These are phyloP conservation scores for Sebastes dallii DNA, from an alignment of 2,797 vertebrate genomes.

Conservation along the genomic window DNA sequence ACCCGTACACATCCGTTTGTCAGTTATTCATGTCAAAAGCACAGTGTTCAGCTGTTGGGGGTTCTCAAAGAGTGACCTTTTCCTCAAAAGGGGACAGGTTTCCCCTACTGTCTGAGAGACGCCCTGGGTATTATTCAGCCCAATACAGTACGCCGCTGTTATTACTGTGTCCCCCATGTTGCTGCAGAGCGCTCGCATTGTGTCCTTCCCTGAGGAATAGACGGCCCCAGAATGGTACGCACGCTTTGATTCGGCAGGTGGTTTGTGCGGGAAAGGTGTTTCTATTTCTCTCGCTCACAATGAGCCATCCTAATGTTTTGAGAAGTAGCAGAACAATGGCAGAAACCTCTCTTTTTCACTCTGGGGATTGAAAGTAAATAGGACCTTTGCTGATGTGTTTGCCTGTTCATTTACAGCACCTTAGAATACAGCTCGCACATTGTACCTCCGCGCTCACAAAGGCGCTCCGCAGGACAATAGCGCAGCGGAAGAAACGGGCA, in stretches of 20 bases:
- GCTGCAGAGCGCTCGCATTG: conserved; percentile 44
- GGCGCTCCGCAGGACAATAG: conserved; percentile 65
- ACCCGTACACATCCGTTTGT: conserved; percentile 62
- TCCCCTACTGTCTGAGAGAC: conserved; percentile 35
- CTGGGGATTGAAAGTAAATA: conserved; percentile 54
- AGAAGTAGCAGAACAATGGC: conserved; percentile 60
- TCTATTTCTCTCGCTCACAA: conserved; percentile 47
- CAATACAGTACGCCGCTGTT: conserved; percentile 14
- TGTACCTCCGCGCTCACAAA: conserved; percentile 56
- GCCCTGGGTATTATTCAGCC: conserved; percentile 48
- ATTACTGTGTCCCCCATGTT: conserved; percentile 45
- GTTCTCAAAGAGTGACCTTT: conserved; percentile 69
- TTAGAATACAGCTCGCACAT: conserved; percentile 38
- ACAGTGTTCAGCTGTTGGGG: conserved; percentile 60
- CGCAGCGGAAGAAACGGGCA: conserved; percentile 31
- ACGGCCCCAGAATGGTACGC: conserved; percentile 4
- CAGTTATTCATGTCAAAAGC: conserved; percentile 66
- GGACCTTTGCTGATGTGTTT: conserved; percentile 61
- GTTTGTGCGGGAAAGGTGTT: conserved; percentile 37
- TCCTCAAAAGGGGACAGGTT: conserved; percentile 56
- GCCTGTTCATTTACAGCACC: conserved; percentile 67
- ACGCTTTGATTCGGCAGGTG: conserved; percentile 62
- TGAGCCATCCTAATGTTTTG: conserved; percentile 53
- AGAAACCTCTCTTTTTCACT: conserved; percentile 49
- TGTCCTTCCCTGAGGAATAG: conserved; percentile 59